phyloP scores from a whole-genome alignment of 2,797 vertebrate genomes.

The Ctenochaetus hawaiiensis region DNA sequence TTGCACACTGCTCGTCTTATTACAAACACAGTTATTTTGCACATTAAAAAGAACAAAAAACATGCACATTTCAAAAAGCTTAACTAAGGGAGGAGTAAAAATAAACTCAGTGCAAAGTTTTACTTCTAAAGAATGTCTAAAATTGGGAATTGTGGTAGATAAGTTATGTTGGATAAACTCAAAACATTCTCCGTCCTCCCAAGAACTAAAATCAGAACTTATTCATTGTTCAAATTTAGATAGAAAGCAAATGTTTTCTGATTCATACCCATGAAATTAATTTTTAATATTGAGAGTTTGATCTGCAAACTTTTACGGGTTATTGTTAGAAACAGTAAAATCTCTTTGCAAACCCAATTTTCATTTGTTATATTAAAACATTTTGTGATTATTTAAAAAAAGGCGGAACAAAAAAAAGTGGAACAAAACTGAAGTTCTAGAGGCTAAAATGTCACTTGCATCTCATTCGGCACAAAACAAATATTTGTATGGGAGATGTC shows the following conservation, averaged over 20 bases:
- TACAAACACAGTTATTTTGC: constrained; percentile 31
- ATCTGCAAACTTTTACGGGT: constrained; percentile 8
- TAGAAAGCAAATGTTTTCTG: constrained; percentile 12
- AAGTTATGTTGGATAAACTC: not conserved
- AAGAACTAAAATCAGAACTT: constrained; percentile 1
- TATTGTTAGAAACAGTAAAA: constrained; percentile 34
- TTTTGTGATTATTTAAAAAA: not conserved
- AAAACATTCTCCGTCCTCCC: not conserved
- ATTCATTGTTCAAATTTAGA: not conserved
- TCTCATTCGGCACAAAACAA: not conserved
- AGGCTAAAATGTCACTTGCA: constrained; percentile 7
- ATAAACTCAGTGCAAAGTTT: not conserved
- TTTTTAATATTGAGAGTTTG: constrained; percentile 15
- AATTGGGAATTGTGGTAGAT: constrained; percentile 1
- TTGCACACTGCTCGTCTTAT: constrained; percentile 26
- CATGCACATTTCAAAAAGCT: constrained; percentile 2
- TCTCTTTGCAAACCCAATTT: constrained; percentile 25
- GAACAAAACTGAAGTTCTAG: not conserved
- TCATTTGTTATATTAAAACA: not conserved
- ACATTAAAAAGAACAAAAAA: constrained; percentile 5
- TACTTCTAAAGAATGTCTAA: not conserved
- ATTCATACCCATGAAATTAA: constrained; percentile 33
- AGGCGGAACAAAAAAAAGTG: too few relatives aligned
- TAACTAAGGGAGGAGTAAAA: constrained; percentile 5
- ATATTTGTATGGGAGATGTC: not conserved